Base-by-base conservation (phyloP, 2,113 vertebrate genomes). In the Laticauda laticaudata region DNA sequence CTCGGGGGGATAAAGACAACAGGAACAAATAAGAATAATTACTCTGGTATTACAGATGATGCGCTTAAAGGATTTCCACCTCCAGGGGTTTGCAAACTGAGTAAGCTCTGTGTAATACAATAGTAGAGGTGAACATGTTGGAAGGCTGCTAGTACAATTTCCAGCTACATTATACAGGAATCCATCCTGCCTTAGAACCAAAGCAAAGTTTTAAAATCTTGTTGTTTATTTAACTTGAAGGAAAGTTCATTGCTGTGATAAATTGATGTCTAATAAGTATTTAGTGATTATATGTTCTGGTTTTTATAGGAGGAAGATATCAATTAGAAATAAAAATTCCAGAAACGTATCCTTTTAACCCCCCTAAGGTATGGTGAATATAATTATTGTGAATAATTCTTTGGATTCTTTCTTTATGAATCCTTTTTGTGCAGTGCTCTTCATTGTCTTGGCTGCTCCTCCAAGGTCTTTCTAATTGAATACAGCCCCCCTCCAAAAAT, bases 271-370 rank as follows among this genome's bases (percentile, higher is more conserved):
- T 64, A 57, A 29, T 59, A 93, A 75, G 91, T 90, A 91, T 95
- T 29, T 90, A 24, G 90, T 69, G 92, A 93, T 45, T 91, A 4
- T 95, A 23, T 95, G 10, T 81, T 93, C 94, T 86, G 87, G 7
- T 90, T 96, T 95, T 90, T 97, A 93, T 96, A 99, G 99, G 99
- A 96, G 99, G 99, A 96, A 98, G 99, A 96, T 99, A 98, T 97
- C 99, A 99, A 88, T 97, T 99, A 97, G 99, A 99, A 98, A 99
- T 99, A 95, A 99, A 99, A 98, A 99, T 99, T 95, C 99, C 99
- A 96, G 99, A 99, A 98, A 99, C 99, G 20, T 99, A 99, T 97
- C 99, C 99, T 0, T 99, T 99, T 97, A 99, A 99, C 96, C 99
- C 99, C 10, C 99, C 99, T 95, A 99, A 99, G 99, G 99, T 99